A percentile compares a stretch with the other conserved stretches of the same genome.
Evolutionary conservation across 2,888 invertebrate species (phyloP).

Genomic region (Nymphalis c-album): DNA sequence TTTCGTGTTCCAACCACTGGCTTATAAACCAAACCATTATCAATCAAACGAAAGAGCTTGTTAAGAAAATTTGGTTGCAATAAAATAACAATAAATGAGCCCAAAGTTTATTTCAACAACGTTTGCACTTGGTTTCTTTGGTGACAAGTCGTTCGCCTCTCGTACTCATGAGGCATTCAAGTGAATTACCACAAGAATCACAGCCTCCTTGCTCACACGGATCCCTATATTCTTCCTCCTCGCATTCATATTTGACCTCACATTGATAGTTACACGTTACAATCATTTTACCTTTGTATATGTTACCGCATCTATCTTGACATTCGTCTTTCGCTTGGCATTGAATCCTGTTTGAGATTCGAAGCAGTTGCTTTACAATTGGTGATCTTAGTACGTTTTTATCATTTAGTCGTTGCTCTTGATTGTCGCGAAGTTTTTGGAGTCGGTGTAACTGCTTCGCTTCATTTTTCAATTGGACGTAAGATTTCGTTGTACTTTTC

Average conservation of each 20-base stretch:
- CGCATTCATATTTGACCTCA: slow-evolving; percentile 46
- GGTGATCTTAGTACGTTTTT: slow-evolving; percentile 42
- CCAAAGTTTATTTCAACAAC: slow-evolving; percentile 33
- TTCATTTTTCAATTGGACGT: slow-evolving; percentile 9
- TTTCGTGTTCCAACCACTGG: no score
- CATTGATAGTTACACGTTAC: slow-evolving; percentile 46
- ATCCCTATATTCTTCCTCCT: slow-evolving; percentile 38
- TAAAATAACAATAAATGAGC: no score
- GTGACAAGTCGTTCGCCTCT: slow-evolving; percentile 35
- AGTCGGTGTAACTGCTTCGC: slow-evolving; percentile 1
- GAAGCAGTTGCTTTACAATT: slow-evolving; percentile 48
- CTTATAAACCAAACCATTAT: no score
- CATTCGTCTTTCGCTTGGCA: slow-evolving; percentile 53
- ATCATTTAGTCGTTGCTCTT: not conserved
- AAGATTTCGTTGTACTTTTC: slow-evolving; percentile 20
- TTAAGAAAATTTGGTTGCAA: no score
- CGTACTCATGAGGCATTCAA: slow-evolving; percentile 31
- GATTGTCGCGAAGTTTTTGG: slow-evolving; percentile 16
- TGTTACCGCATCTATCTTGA: slow-evolving; percentile 43
- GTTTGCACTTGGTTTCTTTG: slow-evolving; percentile 23
- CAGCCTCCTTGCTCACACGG: slow-evolving; percentile 33
- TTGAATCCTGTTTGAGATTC: slow-evolving; percentile 45
- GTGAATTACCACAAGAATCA: slow-evolving; percentile 38
- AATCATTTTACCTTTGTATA: slow-evolving; percentile 33
- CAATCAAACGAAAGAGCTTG: no score